A percentile compares a stretch with the other conserved stretches of the same genome.
These are phyloP conservation scores for Polyommatus icarus DNA, from an alignment of 2,888 invertebrate species.

Conservation along the genomic window DNA sequence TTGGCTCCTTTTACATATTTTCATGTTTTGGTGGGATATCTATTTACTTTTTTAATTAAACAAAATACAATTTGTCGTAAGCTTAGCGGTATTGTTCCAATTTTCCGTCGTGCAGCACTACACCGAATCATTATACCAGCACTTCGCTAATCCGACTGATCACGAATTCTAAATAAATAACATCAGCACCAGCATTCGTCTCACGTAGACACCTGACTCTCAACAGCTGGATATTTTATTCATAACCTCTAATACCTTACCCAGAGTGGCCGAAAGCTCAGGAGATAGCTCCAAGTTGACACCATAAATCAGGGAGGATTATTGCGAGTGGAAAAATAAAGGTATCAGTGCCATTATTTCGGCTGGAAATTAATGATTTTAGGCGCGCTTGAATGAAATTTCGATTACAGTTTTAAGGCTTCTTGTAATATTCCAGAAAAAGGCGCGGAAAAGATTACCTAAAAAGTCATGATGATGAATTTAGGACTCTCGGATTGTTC, in stretches of 20 bases:
- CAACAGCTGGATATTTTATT: slow-evolving; percentile 22
- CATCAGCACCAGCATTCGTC: neutral
- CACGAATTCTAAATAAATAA: slow-evolving; percentile 19
- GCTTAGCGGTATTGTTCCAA: neutral
- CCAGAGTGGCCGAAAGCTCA: slow-evolving; percentile 2
- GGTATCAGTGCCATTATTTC: neutral
- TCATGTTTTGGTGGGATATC: too few relatives aligned
- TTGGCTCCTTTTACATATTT: too few relatives aligned
- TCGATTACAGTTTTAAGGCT: neutral
- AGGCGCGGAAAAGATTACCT: too few relatives aligned
- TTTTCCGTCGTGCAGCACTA: neutral
- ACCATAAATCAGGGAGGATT: slow-evolving; percentile 18
- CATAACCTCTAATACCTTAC: slow-evolving; percentile 10
- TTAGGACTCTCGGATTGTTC: too few relatives aligned
- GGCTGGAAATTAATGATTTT: neutral
- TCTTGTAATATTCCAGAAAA: too few relatives aligned
- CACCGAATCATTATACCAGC: slow-evolving; percentile 1
- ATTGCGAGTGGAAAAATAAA: neutral
- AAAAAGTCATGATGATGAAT: too few relatives aligned
- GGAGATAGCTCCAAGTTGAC: slow-evolving; percentile 14
- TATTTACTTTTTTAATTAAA: too few relatives aligned
- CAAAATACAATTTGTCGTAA: too few relatives aligned
- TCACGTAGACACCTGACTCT: slow-evolving; percentile 17
- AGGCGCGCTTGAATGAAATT: neutral
- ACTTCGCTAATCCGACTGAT: neutral